Percentiles rank a stretch among this genome's conserved stretches.
These are phyloP conservation scores for Mamestra brassicae DNA, from an alignment of 2,888 invertebrate species.

Conservation along the genomic window DNA sequence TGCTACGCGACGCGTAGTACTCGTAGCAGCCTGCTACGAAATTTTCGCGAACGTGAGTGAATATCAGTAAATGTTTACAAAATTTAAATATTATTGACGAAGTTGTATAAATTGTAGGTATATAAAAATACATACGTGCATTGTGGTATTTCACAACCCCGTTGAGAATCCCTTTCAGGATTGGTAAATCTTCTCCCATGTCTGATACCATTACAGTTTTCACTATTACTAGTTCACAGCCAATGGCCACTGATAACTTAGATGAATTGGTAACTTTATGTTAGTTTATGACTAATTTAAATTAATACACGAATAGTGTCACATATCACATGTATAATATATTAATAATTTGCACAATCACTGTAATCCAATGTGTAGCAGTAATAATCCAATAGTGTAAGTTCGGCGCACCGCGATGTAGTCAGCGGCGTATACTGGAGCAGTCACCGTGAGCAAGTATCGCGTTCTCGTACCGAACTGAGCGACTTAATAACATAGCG, in stretches of 20 bases:
- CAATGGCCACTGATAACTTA: constrained; percentile 86
- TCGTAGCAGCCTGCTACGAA: constrained; percentile 60
- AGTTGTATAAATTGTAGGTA: neutral
- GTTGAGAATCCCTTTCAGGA: constrained; percentile 97
- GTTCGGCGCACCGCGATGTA: constrained; percentile 76
- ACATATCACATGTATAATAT: constrained; percentile 79
- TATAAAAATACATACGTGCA: constrained; percentile 95
- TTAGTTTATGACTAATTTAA: constrained; percentile 78
- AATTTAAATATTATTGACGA: constrained; percentile 14
- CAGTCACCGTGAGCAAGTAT: constrained; percentile 79
- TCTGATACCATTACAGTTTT: constrained; percentile 88
- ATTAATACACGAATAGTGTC: constrained; percentile 80
- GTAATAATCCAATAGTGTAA: constrained; percentile 81
- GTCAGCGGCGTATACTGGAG: constrained; percentile 77
- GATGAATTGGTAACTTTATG: constrained; percentile 84
- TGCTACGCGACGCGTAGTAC: constrained; percentile 47
- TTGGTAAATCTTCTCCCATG: constrained; percentile 97
- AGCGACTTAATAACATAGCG: constrained; percentile 85
- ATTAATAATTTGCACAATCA: constrained; percentile 79
- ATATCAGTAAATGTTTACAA: constrained; percentile 24
- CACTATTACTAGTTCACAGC: constrained; percentile 89
- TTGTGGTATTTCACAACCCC: constrained; percentile 97
- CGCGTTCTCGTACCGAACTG: constrained; percentile 84
- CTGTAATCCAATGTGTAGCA: constrained; percentile 85
- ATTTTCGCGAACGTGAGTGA: constrained; percentile 19